Percentiles rank a stretch among this genome's conserved stretches.
These are phyloP conservation scores for Aphodius sticticus DNA, from an alignment of 2,888 invertebrate genomes.

Conservation along the genomic window DNA sequence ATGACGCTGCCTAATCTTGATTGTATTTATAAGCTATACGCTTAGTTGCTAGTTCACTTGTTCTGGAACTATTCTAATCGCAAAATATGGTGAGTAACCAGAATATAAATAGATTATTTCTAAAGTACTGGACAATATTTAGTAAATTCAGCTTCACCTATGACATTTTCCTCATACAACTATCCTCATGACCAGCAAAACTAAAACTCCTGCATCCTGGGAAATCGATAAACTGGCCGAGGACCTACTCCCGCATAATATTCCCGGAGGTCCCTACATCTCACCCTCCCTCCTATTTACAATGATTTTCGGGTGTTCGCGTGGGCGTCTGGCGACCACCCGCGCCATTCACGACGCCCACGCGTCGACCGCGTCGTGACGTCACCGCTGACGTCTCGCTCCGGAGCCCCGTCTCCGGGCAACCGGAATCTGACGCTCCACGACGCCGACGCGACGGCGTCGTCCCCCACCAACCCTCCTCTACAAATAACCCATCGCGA, in stretches of 20 bases:
- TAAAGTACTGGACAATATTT: background rate
- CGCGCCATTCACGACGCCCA: conserved; percentile 17
- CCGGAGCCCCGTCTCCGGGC: conserved; percentile 14
- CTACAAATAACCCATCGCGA: background rate
- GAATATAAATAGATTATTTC: no score
- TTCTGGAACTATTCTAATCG: no score
- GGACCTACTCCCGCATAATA: background rate
- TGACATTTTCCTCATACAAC: background rate
- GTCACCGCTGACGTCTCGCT: conserved; percentile 12
- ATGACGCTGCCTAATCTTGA: no score
- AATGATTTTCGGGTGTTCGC: conserved; percentile 4
- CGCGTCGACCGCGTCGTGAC: conserved; percentile 17
- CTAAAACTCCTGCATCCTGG: background rate
- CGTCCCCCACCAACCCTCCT: background rate
- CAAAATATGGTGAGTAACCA: no score
- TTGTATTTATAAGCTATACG: no score
- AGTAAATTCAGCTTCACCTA: background rate
- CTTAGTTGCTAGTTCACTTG: no score
- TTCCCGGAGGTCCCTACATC: background rate
- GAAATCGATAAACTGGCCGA: background rate
- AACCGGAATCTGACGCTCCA: conserved; percentile 15
- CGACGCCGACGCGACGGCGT: conserved; percentile 10
- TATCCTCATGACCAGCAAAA: background rate
- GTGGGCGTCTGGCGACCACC: background rate
- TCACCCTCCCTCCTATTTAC: background rate